Base-by-base conservation (phyloP, 2,113 vertebrate species). In the Bubalus kerabau region DNA sequence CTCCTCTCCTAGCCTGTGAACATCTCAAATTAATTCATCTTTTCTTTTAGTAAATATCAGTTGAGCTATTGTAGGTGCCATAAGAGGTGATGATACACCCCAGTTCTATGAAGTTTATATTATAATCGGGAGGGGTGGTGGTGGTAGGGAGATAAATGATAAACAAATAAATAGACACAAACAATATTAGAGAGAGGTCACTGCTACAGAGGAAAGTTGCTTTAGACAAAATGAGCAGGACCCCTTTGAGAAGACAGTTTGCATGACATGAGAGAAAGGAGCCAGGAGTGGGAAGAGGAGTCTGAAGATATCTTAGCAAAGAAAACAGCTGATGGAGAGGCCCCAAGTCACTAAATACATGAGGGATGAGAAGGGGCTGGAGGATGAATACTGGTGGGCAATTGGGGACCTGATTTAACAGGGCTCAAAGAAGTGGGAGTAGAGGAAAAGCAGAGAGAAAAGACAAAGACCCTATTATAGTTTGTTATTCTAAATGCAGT, bases 61-160 rank as follows among this genome's bases (percentile, higher is more conserved):
- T 8, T 21, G 30, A 46, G 10, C 52, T 57, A 5, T 24, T 50
- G 48, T 7, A 71, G 48, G 36, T 10, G 3, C 16, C 14, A 2
- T 7, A n/a, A 30, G 82, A 74, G 80, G 4, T 46, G 54, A 87
- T 46, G 54, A 84, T 8, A 40, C 12, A 43, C 0, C 1, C 2
- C 1, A 14, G 12, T 7, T 67, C 16, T 30, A 7, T 54, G 48
- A 10, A 30, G 1, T 43, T 91, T 52, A 56, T 36, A 36, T 28
- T 15, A 3, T 6, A 40, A 50, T 11, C 0, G 4, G 46, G 14
- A 32, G 1, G 43, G 36, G 6, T 21, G 26, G 1, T 15, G 5
- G 4, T 30, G 54, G 1, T 14, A 28, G 9, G 26, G 2, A 94
- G 30, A 67, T 24, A n/a, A 50, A n/a, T 32, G 23, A 36, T 23